Percentiles rank a stretch among this genome's conserved stretches.
Evolutionary conservation across 2,797 vertebrate genomes (phyloP).

Genomic region (Amphiprion clarkii): DNA sequence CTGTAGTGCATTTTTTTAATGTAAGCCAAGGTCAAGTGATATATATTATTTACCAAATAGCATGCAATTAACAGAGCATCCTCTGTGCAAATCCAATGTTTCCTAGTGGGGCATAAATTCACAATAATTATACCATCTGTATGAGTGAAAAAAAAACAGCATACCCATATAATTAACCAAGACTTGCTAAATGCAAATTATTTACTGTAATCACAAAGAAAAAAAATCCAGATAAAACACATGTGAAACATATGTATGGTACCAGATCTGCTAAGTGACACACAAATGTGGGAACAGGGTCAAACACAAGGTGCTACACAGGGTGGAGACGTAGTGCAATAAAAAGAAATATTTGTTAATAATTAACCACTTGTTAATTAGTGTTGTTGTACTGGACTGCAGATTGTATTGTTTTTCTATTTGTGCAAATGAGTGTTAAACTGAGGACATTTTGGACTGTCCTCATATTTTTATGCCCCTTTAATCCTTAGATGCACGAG

Average conservation of each 20-base stretch:
- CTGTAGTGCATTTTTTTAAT: conserved; percentile 7
- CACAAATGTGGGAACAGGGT: background rate
- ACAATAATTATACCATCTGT: background rate
- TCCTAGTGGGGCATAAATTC: background rate
- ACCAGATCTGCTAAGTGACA: background rate
- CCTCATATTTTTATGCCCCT: no score
- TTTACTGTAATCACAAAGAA: background rate
- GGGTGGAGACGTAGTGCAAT: background rate
- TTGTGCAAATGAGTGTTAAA: background rate
- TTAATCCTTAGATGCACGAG: no score
- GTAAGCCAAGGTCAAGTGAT: conserved; percentile 27
- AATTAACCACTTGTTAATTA: background rate
- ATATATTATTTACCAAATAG: conserved; percentile 28
- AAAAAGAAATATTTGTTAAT: background rate
- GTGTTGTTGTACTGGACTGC: no score
- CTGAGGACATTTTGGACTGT: no score
- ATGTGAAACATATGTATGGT: background rate
- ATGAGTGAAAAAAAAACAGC: background rate
- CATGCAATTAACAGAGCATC: conserved; percentile 17
- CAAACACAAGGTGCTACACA: background rate
- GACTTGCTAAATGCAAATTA: background rate
- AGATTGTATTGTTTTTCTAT: background rate
- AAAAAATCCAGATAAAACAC: background rate
- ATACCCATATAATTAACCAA: no score
- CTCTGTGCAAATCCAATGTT: conserved; percentile 11